Evolutionary conservation across 2,888 invertebrate species (phyloP).

Genomic region (Halictus ligatus): DNA sequence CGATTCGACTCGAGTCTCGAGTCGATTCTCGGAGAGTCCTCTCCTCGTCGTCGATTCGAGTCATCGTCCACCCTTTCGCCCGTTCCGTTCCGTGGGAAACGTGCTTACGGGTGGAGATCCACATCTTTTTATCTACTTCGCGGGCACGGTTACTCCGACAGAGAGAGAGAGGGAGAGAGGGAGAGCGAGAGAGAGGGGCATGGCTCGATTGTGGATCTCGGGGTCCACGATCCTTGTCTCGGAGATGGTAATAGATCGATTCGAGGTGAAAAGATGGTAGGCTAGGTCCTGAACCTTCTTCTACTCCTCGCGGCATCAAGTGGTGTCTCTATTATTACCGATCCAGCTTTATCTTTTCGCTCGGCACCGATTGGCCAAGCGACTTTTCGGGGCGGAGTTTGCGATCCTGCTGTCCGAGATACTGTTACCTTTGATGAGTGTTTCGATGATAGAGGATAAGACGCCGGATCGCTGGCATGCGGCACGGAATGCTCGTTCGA

Average conservation of each 20-base stretch:
- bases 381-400: not conserved
- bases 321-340: not conserved
- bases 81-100: slow-evolving; percentile 66
- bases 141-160: slow-evolving; percentile 39
- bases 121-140: slow-evolving; percentile 56
- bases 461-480: not conserved
- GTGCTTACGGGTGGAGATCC: slow-evolving; percentile 62
- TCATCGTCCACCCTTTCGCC: slow-evolving; percentile 57
- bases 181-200: not conserved
- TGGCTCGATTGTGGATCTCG: slow-evolving; percentile 54
- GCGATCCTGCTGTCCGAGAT: not conserved
- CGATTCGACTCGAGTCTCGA: slow-evolving; percentile 47
- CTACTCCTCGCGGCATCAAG: not conserved
- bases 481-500: slow-evolving; percentile 1
- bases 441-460: not conserved
- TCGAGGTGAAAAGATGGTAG: slow-evolving; percentile 18
- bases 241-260: slow-evolving; percentile 36
- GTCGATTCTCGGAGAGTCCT: slow-evolving; percentile 25
- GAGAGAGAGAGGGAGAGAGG: not conserved
- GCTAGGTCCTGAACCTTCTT: not conserved
- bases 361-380: slow-evolving; percentile 2
- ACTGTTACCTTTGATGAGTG: not conserved
- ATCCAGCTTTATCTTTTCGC: not conserved
- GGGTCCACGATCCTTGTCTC: slow-evolving; percentile 45
- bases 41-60: slow-evolving; percentile 50